Evolutionary conservation across 2,797 vertebrate species (phyloP).

Genomic region (Ctenopoma kingsleyae): DNA sequence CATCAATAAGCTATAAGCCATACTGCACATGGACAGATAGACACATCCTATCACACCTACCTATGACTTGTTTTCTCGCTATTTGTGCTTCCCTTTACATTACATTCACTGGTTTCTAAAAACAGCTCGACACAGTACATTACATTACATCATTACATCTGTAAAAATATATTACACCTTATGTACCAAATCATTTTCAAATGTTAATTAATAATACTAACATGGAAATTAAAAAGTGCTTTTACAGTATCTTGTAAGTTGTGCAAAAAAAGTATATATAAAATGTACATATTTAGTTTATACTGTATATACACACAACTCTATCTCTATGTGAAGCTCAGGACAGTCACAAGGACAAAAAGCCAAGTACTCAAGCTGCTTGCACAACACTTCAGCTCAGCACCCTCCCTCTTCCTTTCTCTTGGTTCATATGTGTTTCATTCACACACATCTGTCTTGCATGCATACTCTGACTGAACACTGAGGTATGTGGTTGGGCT

Average conservation of each 20-base stretch:
- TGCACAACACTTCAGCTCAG: neutral
- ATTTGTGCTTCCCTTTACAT: constrained; percentile 54
- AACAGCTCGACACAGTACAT: constrained; percentile 30
- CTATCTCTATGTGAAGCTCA: constrained; percentile 30
- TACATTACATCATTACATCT: too few relatives aligned
- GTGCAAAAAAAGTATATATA: constrained; percentile 49
- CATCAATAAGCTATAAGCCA: constrained; percentile 8
- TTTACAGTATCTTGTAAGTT: constrained; percentile 45
- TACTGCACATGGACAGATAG: constrained; percentile 3
- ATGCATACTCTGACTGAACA: constrained; percentile 28
- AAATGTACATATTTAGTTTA: neutral
- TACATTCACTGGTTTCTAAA: constrained; percentile 57
- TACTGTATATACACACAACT: constrained; percentile 30
- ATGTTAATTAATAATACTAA: constrained; percentile 54
- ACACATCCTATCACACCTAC: constrained; percentile 6
- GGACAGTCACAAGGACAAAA: constrained; percentile 34
- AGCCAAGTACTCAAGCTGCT: constrained; percentile 12
- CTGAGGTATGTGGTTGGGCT: constrained; percentile 70
- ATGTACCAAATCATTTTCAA: constrained; percentile 29
- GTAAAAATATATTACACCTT: constrained; percentile 60
- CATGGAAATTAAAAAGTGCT: constrained; percentile 59
- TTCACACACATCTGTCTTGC: constrained; percentile 21
- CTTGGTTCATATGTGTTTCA: constrained; percentile 8
- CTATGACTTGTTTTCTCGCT: constrained; percentile 24
- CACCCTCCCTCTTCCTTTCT: constrained; percentile 16